Evolutionary conservation across 2,797 vertebrate genomes (phyloP), one percentile per base, ranked within the genome.

Genomic region (Characodon lateralis): DNA sequence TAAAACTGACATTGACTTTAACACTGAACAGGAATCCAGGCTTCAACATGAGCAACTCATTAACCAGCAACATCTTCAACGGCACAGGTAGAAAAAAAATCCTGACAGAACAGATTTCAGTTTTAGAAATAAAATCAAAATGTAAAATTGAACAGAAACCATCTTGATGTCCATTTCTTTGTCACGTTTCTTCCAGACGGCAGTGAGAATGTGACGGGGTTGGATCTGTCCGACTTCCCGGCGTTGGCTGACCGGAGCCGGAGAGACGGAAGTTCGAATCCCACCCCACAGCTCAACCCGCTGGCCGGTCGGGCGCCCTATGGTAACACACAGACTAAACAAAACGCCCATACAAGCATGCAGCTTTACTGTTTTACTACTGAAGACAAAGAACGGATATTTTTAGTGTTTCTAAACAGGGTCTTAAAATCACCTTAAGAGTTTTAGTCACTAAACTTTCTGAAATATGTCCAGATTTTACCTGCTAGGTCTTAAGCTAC

Each of bases 1-100:
- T 46, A 46, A 53, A 53, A 53, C 51, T 53, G 51, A 22, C 51
- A 20, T 53, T 20, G 51, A 13, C 24, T 46, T 69, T 51, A 13
- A 31, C 14, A 87, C 97, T 99, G 95, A 98, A 97, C 95, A 97
- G 98, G 95, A 99, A 98, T 97, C 98, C 98, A 91, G 97, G 97
- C 89, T 99, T 97, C 96, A 97, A 97, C 94, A 97, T 99, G 96
- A 99, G 97, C 96, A 98, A 97, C 95, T 98, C 97, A 71, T 94
- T 99, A 95, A 97, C 98, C 94, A 99, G 96, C 96, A 99, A 99
- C 96, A 98, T 98, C 96, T 99, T 99, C 94, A 99, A 99, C 88
- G 98, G 98, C 95, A 99, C 98, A 94, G 98, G 98, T 99, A 94
- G 31, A 12, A 9, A 20, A 14, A 20, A 24, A 1, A 2, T 35